Percentiles rank a stretch among this genome's conserved stretches.
phyloP scores from a whole-genome alignment of 2,888 invertebrate genomes.

The Papilio gigon region DNA sequence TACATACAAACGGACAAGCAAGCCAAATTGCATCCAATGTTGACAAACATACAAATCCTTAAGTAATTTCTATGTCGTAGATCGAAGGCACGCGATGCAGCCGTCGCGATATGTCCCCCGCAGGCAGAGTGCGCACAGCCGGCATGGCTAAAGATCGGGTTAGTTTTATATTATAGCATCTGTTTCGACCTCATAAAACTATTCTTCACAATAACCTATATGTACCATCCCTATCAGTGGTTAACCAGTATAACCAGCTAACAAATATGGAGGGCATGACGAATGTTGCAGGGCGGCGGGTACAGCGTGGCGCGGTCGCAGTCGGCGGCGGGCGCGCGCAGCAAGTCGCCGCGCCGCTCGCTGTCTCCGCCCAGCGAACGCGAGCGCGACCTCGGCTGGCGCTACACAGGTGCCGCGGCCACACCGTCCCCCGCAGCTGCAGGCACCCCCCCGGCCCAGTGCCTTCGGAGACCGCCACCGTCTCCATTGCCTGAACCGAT shows the following conservation, averaged over 20 bases:
- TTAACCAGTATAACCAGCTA: neutral
- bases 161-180: conserved; percentile 14
- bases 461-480: neutral
- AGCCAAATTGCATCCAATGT: neutral
- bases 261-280: no score
- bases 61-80: conserved; percentile 39
- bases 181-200: neutral
- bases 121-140: conserved; percentile 86
- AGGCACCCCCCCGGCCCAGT: conserved; percentile 42
- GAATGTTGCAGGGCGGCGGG: conserved; percentile 53
- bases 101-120: conserved; percentile 92
- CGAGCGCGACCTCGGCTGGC: conserved; percentile 82
- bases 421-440: conserved; percentile 7
- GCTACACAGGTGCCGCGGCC: conserved; percentile 81
- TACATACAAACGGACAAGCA: neutral
- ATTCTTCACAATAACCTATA: neutral
- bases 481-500: conserved; percentile 15
- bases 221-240: neutral
- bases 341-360: conserved; percentile 92
- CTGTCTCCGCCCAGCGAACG: conserved; percentile 91
- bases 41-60: neutral
- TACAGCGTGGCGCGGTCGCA: conserved; percentile 88
- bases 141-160: conserved; percentile 85
- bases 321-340: conserved; percentile 91
- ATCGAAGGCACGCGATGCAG: conserved; percentile 87